A percentile compares a stretch with the other conserved stretches of the same genome.
Evolutionary conservation across 2,113 vertebrate genomes (phyloP).

Genomic region (Macheiramphus alcinus): DNA sequence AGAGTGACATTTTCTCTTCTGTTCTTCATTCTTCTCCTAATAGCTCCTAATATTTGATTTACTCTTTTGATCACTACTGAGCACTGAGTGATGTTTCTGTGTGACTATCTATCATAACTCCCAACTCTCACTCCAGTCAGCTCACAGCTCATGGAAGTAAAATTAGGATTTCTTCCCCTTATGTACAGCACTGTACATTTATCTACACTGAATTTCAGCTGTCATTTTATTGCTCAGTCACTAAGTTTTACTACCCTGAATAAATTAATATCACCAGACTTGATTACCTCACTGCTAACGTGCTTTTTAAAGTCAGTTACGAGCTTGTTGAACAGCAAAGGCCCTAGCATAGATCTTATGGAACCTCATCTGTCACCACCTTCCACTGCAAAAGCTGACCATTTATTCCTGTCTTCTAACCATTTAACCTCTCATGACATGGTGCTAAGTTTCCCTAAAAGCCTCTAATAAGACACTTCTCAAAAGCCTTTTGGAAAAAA

Average conservation of each 20-base stretch:
- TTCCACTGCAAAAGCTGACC: neutral
- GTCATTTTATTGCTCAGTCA: conserved; percentile 38
- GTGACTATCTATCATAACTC: neutral
- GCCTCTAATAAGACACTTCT: neutral
- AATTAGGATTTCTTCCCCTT: neutral
- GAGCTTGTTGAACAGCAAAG: neutral
- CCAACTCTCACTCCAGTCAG: neutral
- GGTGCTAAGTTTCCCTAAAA: neutral
- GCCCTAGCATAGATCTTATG: neutral
- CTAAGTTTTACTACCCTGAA: conserved; percentile 17
- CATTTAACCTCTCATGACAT: neutral
- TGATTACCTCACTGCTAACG: neutral
- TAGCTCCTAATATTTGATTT: neutral
- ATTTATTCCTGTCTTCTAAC: neutral
- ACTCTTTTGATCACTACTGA: neutral
- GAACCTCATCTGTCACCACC: neutral
- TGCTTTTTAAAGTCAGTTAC: neutral
- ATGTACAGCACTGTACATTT: neutral
- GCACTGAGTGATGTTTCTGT: neutral
- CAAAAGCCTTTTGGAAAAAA: neutral
- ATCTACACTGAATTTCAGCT: conserved; percentile 5
- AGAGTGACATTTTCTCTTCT: neutral
- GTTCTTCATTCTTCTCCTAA: neutral
- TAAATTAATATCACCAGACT: conserved; percentile 19
- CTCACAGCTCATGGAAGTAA: neutral